Evolutionary conservation across 1,140 invertebrate species (phyloP).

Genomic region (Zaprionus capensis): DNA sequence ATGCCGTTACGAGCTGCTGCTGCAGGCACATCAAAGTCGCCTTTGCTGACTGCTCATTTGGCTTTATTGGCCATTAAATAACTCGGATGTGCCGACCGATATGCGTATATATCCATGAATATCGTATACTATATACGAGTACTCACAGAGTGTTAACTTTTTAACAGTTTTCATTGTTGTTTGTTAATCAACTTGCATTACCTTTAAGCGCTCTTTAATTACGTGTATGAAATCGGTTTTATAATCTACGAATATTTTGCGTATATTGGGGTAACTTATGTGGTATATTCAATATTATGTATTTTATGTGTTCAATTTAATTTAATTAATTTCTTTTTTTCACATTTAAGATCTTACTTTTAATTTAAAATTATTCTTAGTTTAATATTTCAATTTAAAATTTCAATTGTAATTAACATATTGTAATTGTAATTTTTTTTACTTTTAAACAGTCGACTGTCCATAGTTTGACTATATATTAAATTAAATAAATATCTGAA

Average conservation of each 20-base stretch:
- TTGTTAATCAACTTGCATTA: neutral
- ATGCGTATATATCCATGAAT: conserved; percentile 4
- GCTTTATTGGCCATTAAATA: conserved; percentile 53
- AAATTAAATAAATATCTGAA: too few species aligned
- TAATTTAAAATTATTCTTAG: too few species aligned
- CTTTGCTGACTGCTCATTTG: conserved; percentile 29
- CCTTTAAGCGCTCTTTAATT: neutral
- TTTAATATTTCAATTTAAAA: too few species aligned
- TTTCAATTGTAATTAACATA: too few species aligned
- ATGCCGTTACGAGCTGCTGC: conserved; percentile 47
- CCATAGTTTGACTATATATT: too few species aligned
- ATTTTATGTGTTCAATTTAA: too few species aligned
- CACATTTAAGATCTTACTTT: too few species aligned
- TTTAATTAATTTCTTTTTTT: too few species aligned
- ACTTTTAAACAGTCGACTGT: too few species aligned
- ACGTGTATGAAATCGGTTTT: neutral
- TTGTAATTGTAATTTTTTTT: too few species aligned
- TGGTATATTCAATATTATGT: too few species aligned
- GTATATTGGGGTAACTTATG: neutral
- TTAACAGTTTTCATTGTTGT: conserved; percentile 1
- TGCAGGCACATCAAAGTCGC: conserved; percentile 53
- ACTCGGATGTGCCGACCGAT: neutral
- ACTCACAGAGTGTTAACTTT: neutral
- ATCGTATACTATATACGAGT: neutral
- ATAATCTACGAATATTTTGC: neutral